Base-by-base conservation (phyloP, 2,888 invertebrate genomes). In the Arrhopalites spinosus region DNA sequence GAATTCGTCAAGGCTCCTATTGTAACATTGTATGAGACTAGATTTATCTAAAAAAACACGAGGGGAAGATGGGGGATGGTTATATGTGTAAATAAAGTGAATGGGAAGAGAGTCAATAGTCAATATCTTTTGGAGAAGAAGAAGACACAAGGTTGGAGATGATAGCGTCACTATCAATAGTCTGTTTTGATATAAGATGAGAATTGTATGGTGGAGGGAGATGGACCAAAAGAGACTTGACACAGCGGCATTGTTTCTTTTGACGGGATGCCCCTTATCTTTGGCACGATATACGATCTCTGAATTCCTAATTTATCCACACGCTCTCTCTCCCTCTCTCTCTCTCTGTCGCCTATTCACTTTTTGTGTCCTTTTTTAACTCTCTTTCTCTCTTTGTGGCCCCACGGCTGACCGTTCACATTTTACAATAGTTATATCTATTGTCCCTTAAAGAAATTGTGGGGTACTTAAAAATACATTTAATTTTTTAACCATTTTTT, bases 181-280 rank as follows among this genome's bases (percentile, higher is more conserved):
- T n/a, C n/a, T n/a, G n/a, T n/a, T n/a, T n/a, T n/a, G n/a, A n/a
- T n/a, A n/a, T n/a, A 64, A 64, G 64, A 30, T 43, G 25, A 67
- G 17, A 73, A 30, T 53, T 64, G 64, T 15, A 25, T 77, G 23
- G 77, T 77, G 74, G 74, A 77, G 74, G 74, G 67, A 72, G 68
- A 77, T 77, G 77, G 77, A 72, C 71, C n/a, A 77, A 77, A 77
- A 74, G 74, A 68, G 74, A 74, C 74, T 77, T 72, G 72, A 77
- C 77, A 74, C 61, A 67, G 61, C 72, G 72, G 72, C 68, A 77
- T 77, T 77, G 77, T 77, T 77, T 77, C 64, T 53, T 68, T 69
- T 67, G 71, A 74, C 59, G 74, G 64, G 61, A 53, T 36, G 68
- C 53, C 71, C 66, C 72, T 77, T 76, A 76, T 76, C 73, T 50